Percentiles rank a stretch among this genome's conserved stretches.
Conservation (phyloP, 2,888 invertebrate genomes). For the Ormyrus labotus region DNA sequence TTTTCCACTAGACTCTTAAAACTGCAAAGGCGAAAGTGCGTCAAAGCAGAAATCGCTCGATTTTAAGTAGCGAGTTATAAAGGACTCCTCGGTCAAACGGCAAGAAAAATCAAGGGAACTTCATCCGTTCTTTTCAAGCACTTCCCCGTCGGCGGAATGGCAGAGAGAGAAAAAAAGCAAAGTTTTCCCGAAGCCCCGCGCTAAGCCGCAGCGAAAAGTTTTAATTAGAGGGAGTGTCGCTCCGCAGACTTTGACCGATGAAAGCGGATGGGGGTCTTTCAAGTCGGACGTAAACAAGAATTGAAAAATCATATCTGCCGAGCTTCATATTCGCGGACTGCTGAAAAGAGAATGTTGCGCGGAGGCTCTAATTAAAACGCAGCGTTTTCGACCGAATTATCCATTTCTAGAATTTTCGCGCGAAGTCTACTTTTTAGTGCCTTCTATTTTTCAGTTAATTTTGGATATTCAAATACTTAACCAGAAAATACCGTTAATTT, state of each 20-base stretch:
- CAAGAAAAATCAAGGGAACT: conserved; percentile 2
- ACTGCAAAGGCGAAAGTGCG: not conserved
- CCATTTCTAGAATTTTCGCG: no score
- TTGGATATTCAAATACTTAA: no score
- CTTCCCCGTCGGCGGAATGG: not conserved
- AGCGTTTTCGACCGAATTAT: not conserved
- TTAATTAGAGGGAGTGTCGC: conserved; percentile 51
- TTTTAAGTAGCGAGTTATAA: conserved; percentile 11
- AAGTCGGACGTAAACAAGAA: conserved; percentile 28
- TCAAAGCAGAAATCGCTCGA: conserved; percentile 6
- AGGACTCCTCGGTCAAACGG: not conserved
- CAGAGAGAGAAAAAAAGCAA: conserved; percentile 20
- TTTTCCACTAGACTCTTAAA: not conserved
- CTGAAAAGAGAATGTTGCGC: conserved; percentile 12
- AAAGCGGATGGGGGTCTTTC: conserved; percentile 15
- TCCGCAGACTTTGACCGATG: conserved; percentile 42
- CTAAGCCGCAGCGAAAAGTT: conserved; percentile 36
- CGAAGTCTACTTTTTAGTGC: no score
- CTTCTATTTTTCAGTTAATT: no score
- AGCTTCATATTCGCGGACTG: conserved; percentile 25
- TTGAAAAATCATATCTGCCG: conserved; percentile 30
- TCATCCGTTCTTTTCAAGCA: not conserved
- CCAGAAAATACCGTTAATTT: no score
- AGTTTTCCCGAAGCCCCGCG: conserved; percentile 23
- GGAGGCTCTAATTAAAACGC: conserved; percentile 18